phyloP scores from a whole-genome alignment of 1,140 invertebrate genomes.

The Tribolium castaneum region DNA sequence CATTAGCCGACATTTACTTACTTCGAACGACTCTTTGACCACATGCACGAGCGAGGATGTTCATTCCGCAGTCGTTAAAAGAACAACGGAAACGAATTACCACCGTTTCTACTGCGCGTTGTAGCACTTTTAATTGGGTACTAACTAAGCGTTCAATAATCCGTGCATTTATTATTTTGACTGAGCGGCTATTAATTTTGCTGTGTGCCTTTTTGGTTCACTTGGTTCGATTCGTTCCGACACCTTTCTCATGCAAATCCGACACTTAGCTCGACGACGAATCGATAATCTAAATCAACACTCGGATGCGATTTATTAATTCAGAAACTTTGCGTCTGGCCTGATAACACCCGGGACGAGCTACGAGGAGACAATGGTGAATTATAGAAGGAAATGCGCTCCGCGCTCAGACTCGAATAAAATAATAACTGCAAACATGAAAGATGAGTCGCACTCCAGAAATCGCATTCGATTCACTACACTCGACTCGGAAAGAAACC shows the following conservation, averaged over 20 bases:
- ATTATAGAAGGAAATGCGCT: not conserved
- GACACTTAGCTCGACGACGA: not conserved
- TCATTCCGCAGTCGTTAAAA: slow-evolving; percentile 25
- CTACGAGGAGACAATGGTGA: not conserved
- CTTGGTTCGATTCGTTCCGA: not conserved
- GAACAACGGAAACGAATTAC: slow-evolving; percentile 27
- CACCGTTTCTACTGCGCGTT: not conserved
- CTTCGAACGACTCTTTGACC: slow-evolving; percentile 30
- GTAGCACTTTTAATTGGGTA: too few species aligned
- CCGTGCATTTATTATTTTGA: too few species aligned
- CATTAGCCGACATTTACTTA: slow-evolving; percentile 31
- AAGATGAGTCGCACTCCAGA: not conserved
- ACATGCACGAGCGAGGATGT: slow-evolving; percentile 17
- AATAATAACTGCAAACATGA: slow-evolving; percentile 20
- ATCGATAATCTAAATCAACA: slow-evolving; percentile 1
- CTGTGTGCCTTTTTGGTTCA: not conserved
- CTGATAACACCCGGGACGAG: not conserved
- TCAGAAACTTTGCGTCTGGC: not conserved
- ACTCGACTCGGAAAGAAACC: not conserved
- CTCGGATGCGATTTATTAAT: slow-evolving; percentile 1
- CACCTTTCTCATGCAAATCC: slow-evolving; percentile 1
- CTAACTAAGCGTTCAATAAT: too few species aligned
- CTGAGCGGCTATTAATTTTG: too few species aligned
- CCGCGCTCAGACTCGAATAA: not conserved
- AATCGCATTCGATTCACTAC: not conserved